phyloP scores from a whole-genome alignment of 1,140 invertebrate species.

The Heliconius eleuchia region DNA sequence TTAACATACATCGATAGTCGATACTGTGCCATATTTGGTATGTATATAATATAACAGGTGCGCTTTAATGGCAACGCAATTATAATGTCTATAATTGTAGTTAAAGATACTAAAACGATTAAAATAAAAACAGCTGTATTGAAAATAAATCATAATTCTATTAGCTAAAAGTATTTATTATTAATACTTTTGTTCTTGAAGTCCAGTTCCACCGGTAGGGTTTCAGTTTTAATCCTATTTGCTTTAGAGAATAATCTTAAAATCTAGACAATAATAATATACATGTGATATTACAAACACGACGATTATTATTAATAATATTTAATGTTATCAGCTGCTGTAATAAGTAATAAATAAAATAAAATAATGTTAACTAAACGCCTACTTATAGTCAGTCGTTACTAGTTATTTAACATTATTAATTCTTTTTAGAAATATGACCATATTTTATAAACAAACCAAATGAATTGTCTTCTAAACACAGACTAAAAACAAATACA shows the following conservation, averaged over 20 bases:
- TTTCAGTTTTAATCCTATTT: constrained; percentile 1
- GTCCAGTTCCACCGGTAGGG: neutral
- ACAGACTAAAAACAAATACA: neutral
- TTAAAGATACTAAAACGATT: neutral
- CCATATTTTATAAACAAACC: neutral
- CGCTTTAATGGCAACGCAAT: constrained; percentile 27
- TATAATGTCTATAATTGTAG: constrained; percentile 17
- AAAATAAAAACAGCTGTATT: neutral
- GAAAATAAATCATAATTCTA: neutral
- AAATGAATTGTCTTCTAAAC: neutral
- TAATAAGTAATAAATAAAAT: neutral
- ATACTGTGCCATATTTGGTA: constrained; percentile 50
- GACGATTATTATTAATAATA: neutral
- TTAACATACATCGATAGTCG: constrained; percentile 50
- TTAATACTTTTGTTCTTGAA: constrained; percentile 17
- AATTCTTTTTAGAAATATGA: neutral
- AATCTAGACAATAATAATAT: neutral
- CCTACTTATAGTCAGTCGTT: neutral
- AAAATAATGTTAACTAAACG: neutral
- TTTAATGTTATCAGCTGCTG: neutral
- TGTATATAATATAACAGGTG: constrained; percentile 46
- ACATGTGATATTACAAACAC: neutral
- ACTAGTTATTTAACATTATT: neutral
- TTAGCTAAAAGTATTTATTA: constrained; percentile 13
- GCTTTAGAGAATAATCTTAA: neutral